phyloP scores from a whole-genome alignment of 2,113 vertebrate genomes.

The Plestiodon gilberti region DNA sequence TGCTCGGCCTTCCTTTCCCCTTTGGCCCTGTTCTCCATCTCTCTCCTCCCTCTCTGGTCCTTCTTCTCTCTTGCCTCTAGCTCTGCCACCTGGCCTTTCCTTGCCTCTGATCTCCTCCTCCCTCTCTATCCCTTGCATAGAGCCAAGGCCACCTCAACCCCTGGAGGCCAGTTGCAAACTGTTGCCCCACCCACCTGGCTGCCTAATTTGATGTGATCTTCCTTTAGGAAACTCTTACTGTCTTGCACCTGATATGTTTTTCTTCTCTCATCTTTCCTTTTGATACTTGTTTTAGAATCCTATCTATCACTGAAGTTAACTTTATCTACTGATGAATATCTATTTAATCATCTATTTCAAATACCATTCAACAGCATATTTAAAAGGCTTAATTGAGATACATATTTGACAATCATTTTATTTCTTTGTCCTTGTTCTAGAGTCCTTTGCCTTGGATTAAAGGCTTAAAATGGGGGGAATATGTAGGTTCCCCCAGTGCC shows the following conservation, averaged over 20 bases:
- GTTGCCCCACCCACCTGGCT: too few relatives aligned
- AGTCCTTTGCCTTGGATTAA: conserved; percentile 97
- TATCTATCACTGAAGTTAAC: background rate
- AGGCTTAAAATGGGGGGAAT: conserved; percentile 98
- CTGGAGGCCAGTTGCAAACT: too few relatives aligned
- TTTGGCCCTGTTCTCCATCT: too few relatives aligned
- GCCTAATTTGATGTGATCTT: background rate
- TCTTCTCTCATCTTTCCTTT: background rate
- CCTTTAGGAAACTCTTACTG: background rate
- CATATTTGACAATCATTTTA: conserved; percentile 9
- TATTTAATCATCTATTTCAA: background rate
- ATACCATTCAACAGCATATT: background rate
- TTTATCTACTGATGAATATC: background rate
- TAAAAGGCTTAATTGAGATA: background rate
- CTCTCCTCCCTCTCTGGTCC: too few relatives aligned
- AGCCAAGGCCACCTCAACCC: too few relatives aligned
- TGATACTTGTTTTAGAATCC: background rate
- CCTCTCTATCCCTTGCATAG: too few relatives aligned
- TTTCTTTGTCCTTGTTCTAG: conserved; percentile 69
- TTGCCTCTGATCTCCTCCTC: too few relatives aligned
- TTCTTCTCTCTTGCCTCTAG: too few relatives aligned
- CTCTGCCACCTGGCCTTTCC: too few relatives aligned
- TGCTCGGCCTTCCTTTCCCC: too few relatives aligned
- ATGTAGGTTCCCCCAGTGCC: conserved; percentile 94
- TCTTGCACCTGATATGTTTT: background rate